These are phyloP conservation scores for Silvanus unidentatus DNA, from an alignment of 2,888 invertebrate genomes.

Conservation along the genomic window DNA sequence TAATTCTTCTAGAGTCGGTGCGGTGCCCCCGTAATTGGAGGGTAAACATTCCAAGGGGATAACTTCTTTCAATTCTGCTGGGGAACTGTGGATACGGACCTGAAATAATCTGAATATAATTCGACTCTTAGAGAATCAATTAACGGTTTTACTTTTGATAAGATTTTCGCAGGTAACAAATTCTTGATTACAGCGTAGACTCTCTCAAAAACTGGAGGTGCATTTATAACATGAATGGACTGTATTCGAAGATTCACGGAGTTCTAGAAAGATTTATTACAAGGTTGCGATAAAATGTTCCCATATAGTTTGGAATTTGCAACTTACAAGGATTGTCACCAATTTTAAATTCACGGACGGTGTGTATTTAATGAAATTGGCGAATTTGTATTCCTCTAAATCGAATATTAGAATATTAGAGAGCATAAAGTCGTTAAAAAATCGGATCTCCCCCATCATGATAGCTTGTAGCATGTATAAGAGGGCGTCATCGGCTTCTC, in stretches of 20 bases:
- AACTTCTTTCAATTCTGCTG: conserved; percentile 19
- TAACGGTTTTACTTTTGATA: conserved; percentile 16
- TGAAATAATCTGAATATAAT: conserved; percentile 10
- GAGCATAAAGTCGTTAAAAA: conserved; percentile 20
- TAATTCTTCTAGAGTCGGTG: conserved; percentile 52
- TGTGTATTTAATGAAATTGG: conserved; percentile 27
- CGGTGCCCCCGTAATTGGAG: conserved; percentile 25
- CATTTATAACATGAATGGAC: conserved; percentile 38
- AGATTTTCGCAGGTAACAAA: conserved; percentile 16
- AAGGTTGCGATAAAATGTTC: neutral
- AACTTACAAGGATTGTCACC: conserved; percentile 24
- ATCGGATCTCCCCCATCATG: conserved; percentile 26
- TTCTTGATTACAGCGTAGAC: conserved; percentile 37
- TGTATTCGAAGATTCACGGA: conserved; percentile 37
- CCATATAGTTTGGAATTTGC: neutral
- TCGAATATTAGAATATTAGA: conserved; percentile 26
- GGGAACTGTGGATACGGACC: conserved; percentile 22
- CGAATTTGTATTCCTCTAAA: conserved; percentile 16
- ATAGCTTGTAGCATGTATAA: conserved; percentile 18
- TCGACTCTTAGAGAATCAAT: neutral
- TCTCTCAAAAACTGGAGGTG: conserved; percentile 37
- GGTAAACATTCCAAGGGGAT: conserved; percentile 29
- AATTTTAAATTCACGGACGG: conserved; percentile 25
- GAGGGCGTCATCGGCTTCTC: conserved; percentile 21
- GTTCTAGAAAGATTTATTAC: conserved; percentile 25